Percentiles rank a stretch among this genome's conserved stretches.
Conservation (phyloP, 2,888 invertebrate species). For the Xanthia icteritia region DNA sequence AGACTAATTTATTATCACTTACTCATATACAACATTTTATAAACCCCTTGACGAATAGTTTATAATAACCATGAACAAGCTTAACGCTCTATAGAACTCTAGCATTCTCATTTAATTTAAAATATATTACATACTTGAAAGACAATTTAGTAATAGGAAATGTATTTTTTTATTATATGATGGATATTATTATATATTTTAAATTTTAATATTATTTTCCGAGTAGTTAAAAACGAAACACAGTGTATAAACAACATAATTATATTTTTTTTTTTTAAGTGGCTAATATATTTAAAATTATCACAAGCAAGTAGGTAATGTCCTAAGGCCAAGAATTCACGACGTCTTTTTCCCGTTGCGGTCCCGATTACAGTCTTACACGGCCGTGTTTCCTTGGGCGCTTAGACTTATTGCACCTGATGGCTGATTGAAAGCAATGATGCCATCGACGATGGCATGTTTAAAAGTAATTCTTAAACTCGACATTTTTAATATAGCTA, state of each 20-base stretch:
- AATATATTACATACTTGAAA: not conserved
- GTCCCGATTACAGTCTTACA: too few relatives aligned
- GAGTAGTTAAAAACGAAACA: not conserved
- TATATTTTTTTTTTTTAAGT: not conserved
- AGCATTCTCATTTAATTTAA: conserved; percentile 1
- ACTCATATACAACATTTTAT: conserved; percentile 31
- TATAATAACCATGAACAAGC: conserved; percentile 25
- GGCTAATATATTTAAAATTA: conserved; percentile 19
- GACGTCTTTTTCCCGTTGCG: not conserved
- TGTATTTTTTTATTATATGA: not conserved
- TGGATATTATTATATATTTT: conserved; percentile 11
- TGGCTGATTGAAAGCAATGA: not conserved
- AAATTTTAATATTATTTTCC: conserved; percentile 9
- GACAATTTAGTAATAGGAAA: not conserved
- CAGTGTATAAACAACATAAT: not conserved
- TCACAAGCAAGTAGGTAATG: conserved; percentile 40
- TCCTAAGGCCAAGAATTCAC: not conserved
- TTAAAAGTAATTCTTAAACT: not conserved
- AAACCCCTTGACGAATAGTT: conserved; percentile 4
- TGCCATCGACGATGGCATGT: not conserved
- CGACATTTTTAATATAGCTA: not conserved
- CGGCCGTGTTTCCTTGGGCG: not conserved
- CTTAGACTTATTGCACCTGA: too few relatives aligned
- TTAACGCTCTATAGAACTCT: conserved; percentile 1
- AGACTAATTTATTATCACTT: conserved; percentile 26